These are phyloP conservation scores for Nothocercus nigrocapillus DNA, from an alignment of 2,113 vertebrate genomes.

Conservation along the genomic window DNA sequence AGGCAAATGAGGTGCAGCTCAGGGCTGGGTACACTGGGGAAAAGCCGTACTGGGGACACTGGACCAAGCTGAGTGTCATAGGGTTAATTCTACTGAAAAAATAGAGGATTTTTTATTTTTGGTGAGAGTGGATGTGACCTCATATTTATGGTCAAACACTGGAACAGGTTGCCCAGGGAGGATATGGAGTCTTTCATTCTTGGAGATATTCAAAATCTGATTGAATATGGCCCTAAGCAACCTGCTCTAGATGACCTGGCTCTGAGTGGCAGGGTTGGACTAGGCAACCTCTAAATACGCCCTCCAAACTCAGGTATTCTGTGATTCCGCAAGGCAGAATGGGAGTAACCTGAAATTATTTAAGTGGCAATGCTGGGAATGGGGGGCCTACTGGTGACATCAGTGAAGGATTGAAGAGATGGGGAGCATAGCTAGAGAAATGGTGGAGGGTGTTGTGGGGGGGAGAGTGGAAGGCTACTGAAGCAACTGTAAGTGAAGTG, in stretches of 20 bases:
- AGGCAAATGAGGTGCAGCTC: background rate
- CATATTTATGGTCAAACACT: background rate
- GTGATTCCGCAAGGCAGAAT: background rate
- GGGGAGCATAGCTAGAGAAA: background rate
- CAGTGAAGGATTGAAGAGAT: fast-evolving
- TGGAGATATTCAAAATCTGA: background rate
- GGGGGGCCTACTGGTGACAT: background rate
- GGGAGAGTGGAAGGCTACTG: fast-evolving
- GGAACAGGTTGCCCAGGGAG: background rate
- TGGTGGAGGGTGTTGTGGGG: background rate
- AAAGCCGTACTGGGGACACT: background rate
- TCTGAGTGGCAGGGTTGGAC: background rate
- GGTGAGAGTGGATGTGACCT: background rate
- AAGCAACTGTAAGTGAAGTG: background rate
- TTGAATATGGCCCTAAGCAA: background rate
- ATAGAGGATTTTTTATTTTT: background rate
- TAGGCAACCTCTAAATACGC: background rate
- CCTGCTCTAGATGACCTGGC: background rate
- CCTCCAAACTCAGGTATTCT: background rate
- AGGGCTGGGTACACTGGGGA: background rate
- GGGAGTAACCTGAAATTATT: background rate
- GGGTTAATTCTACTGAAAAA: background rate
- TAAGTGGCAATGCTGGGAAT: fast-evolving
- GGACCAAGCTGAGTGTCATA: background rate
- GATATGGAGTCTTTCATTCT: background rate